These are phyloP conservation scores for Siniperca chuatsi DNA, from an alignment of 2,113 vertebrate genomes.

Conservation along the genomic window DNA sequence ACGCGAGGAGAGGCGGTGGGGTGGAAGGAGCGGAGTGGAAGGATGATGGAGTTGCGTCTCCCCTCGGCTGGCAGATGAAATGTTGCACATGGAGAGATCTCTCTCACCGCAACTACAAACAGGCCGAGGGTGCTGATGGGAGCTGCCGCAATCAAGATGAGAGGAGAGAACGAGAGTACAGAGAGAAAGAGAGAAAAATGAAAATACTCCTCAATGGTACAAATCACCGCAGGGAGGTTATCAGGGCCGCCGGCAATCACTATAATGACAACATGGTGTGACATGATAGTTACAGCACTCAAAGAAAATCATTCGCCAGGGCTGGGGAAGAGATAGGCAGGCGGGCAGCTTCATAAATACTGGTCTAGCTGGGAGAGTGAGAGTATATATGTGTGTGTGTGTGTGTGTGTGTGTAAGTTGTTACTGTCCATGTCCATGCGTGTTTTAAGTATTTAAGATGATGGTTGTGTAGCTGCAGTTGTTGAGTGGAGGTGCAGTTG, in stretches of 20 bases:
- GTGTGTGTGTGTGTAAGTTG: not conserved
- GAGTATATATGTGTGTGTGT: slow-evolving; percentile 2
- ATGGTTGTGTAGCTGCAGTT: slow-evolving; percentile 27
- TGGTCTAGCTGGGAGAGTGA: slow-evolving; percentile 44
- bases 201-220: slow-evolving; percentile 78
- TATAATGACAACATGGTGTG: slow-evolving; percentile 83
- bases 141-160: slow-evolving; percentile 80
- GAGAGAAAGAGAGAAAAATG: slow-evolving; percentile 65
- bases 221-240: slow-evolving; percentile 81
- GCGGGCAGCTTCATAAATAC: slow-evolving; percentile 72
- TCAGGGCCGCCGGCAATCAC: slow-evolving; percentile 81
- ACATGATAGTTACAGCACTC: slow-evolving; percentile 84
- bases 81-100: slow-evolving; percentile 61
- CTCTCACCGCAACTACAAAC: slow-evolving; percentile 60
- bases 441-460: slow-evolving; percentile 33
- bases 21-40: not conserved
- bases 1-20: slow-evolving; percentile 17
- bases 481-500: slow-evolving; percentile 36
- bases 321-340: slow-evolving; percentile 69
- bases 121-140: slow-evolving; percentile 74
- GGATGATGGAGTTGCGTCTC: slow-evolving; percentile 60
- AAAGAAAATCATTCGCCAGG: slow-evolving; percentile 75
- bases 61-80: slow-evolving; percentile 66
- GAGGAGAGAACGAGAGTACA: slow-evolving; percentile 58
- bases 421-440: not conserved